Base-by-base conservation (phyloP, 2,888 invertebrate species). In the Epicampocera succincta region DNA sequence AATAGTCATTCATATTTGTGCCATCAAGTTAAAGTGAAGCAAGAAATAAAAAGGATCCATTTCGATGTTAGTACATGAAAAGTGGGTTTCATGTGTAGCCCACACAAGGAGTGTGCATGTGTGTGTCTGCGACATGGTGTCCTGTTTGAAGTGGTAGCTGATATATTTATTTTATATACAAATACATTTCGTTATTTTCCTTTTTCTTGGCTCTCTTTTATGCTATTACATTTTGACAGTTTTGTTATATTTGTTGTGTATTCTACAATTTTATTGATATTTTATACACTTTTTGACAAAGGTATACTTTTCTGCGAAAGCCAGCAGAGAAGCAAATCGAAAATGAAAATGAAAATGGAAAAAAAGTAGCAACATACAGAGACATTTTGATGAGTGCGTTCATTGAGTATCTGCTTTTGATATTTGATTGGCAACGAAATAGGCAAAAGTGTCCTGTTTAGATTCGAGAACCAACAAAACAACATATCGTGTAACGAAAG, bases 401-500 rank as follows among this genome's bases (percentile, higher is more conserved):
- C 78, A 75, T 75, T 78, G 78, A 82, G 78, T 78, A 78, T 78
- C 78, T 78, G 78, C 74, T 78, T 82, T 75, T 82, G 75, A 82
- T 82, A 82, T 75, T 82, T 65, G 82, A 82, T 82, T 82, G 82
- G 78, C 82, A 82, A 82, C 61, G 71, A 71, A 78, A 77, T 54
- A 63, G 73, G 73, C 73, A 82, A 77, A 82, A 72, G 74, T 78
- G 71, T 82, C 52, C 75, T 54, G 71, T 82, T 65, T 78, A 75
- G 52, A 66, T 77, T 83, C 19, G 15, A 38, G 40, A 65, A 81
- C 54, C 19, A 21, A 15, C n/a, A 38, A 33, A 33, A 48, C 33
- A 48, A 25, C n/a, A 68, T n/a, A 44, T 11, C 19, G 9, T 65
- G 2, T 38, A n/a, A 12, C 0, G 48, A 48, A 12, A 54, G 13